Evolutionary conservation across 2,888 invertebrate species (phyloP), one percentile per base, ranked within the genome.

Genomic region (Phragmatobia fuliginosa): DNA sequence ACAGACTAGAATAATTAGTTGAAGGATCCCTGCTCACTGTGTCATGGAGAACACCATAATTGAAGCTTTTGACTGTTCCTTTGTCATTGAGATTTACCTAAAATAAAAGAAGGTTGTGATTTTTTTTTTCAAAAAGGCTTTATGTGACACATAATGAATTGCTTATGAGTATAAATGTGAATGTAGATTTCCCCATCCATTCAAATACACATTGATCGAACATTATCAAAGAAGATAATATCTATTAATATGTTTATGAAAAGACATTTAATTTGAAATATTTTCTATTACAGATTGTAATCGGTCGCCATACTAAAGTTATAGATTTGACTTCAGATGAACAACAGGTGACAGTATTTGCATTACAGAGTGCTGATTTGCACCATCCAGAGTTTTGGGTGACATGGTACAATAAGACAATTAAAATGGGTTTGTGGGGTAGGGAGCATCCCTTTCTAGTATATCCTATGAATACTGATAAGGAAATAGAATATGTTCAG

Each of bases 401-500:
- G 65, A 78, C 81, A 49, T 87, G 87, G 88, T 74, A 79, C 67
- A 78, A 73, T 74, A 73, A 71, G 41, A 76, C 75, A 72, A 67
- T 82, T 18, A 73, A 63, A 68, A 62, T 83, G 60, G 81, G 83
- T 10, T 0, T 74, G 28, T 25, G 52, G 25, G 69, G 49, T 1
- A 62, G 72, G 11, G 21, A 64, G 4, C 56, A 65, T 11, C 72
- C 83, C 2, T 71, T 79, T 60, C 65, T 81, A 18, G 66, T 69
- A 10, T 77, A 70, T 62, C 36, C 49, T 52, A 60, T 69, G 58
- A n/a, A n/a, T 5, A 49, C 67, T 33, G 61, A 71, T 49, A 62
- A 66, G 10, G 56, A 76, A 58, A 78, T 87, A 72, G 87, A 87
- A n/a, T 87, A 78, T 79, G 74, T 86, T n/a, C 78, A 78, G 71